These are phyloP conservation scores for Liposcelis brunnea DNA, from an alignment of 2,888 invertebrate genomes.

Conservation along the genomic window DNA sequence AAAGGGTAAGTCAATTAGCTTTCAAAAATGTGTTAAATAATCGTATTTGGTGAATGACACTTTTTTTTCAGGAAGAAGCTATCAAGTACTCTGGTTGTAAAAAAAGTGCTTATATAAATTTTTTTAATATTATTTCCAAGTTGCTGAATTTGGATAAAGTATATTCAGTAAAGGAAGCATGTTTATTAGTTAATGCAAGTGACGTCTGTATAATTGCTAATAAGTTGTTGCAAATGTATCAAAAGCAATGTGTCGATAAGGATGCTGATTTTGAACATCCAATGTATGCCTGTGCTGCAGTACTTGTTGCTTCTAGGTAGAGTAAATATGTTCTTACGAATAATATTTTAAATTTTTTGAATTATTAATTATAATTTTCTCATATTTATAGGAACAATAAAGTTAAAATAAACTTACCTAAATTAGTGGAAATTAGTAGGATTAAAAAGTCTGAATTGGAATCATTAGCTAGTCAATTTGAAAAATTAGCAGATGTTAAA, in stretches of 20 bases:
- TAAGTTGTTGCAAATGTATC: neutral
- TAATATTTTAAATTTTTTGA: too few relatives aligned
- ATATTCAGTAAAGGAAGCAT: conserved; percentile 1
- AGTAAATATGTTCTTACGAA: too few relatives aligned
- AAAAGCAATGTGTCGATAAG: too few relatives aligned
- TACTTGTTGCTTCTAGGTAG: neutral
- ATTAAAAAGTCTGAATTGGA: neutral
- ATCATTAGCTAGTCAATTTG: neutral
- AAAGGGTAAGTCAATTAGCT: neutral
- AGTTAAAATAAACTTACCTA: neutral
- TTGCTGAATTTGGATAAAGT: conserved; percentile 4
- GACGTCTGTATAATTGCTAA: neutral
- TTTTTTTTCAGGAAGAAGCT: conserved; percentile 1
- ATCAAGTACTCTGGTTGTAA: conserved; percentile 7
- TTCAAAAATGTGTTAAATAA: neutral
- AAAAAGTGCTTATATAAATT: neutral
- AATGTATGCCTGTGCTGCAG: conserved; percentile 2
- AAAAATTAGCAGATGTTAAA: neutral
- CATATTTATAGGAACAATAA: neutral
- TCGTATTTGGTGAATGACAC: too few relatives aligned
- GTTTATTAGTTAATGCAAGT: neutral
- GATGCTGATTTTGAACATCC: conserved; percentile 1
- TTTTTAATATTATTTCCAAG: conserved; percentile 4
- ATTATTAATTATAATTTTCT: too few relatives aligned
- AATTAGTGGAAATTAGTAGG: neutral